A percentile compares a stretch with the other conserved stretches of the same genome.
These are phyloP conservation scores for Lagocephalus sceleratus DNA, from an alignment of 2,797 vertebrate genomes.

Conservation along the genomic window DNA sequence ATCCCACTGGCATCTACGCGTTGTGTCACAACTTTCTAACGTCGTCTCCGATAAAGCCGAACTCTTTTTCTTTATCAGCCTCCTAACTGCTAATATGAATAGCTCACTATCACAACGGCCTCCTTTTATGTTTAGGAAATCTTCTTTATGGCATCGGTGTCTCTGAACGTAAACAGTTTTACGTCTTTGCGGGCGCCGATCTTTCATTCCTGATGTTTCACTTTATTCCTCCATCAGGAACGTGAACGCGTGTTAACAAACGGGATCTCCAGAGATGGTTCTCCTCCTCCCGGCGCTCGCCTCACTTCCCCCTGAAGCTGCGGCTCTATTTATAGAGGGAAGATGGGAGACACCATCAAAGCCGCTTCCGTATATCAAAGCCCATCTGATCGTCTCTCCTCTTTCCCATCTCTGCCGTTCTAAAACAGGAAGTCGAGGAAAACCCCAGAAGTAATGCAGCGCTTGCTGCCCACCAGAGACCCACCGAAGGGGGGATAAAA, in stretches of 20 bases:
- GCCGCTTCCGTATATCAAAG: constrained; percentile 76
- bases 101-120: too few species aligned
- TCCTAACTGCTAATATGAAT: too few species aligned
- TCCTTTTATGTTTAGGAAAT: too few species aligned
- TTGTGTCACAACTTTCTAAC: too few species aligned
- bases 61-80: too few species aligned
- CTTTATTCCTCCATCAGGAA: constrained; percentile 17
- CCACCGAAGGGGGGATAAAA: constrained; percentile 23
- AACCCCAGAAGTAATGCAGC: constrained; percentile 67
- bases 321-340: constrained; percentile 72
- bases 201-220: constrained; percentile 1
- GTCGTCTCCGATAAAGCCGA: too few species aligned
- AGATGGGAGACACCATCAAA: constrained; percentile 73
- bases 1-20: too few species aligned
- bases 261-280: constrained; percentile 42
- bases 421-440: constrained; percentile 65
- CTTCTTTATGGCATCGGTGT: constrained; percentile 6
- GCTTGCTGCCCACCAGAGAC: constrained; percentile 54
- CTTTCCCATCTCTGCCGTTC: constrained; percentile 26
- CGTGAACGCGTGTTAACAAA: constrained; percentile 18
- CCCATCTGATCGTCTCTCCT: constrained; percentile 57
- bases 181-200: constrained; percentile 12
- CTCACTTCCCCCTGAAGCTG: constrained; percentile 52
- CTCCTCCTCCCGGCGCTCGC: constrained; percentile 52
- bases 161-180: constrained; percentile 24